Base-by-base conservation (phyloP, 2,888 invertebrate species). In the Macrosoma leucophasiata region DNA sequence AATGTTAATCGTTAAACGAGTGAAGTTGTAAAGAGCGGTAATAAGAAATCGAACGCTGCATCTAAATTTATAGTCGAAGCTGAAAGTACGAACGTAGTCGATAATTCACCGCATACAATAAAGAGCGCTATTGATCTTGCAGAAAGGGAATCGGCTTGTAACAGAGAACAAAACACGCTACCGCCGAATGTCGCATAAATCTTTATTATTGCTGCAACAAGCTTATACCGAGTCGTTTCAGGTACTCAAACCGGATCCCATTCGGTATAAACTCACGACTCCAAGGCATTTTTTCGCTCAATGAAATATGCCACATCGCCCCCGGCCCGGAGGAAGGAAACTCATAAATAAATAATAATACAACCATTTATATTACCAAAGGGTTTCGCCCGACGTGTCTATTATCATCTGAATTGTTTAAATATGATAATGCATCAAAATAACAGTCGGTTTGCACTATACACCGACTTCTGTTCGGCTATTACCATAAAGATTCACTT, bases 391-490 rank as follows among this genome's bases (percentile, higher is more conserved):
- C 78, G 81, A 81, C 81, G 79, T 76, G 77, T 81, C 84, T 84
- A 84, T 84, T 84, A 84, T 76, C 84, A 84, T 84, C 74, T 68
- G 81, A 82, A 84, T 84, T 79, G 84, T 81, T 84, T 81, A 76
- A 82, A 82, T 84, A 84, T 84, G 84, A 81, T 82, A 84, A 84
- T 84, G 78, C 67, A 81, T 82, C 82, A 82, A 82, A 84, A 81
- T 81, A 79, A 73, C 75, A 76, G 78, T 72, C 78, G 65, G 66
- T 66, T 68, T 62, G 66, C 70, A 69, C 71, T 70, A 70, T 68
- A 62, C 68, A 74, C 63, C 76, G 77, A 81, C 82, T 82, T 81
- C 82, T 82, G 82, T 81, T 76, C 65, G 62, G 56, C 70, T 68
- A 79, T 79, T 79, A 78, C 63, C 79, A 77, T 81, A 79, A 81